A percentile compares a stretch with the other conserved stretches of the same genome.
Evolutionary conservation across 2,797 vertebrate genomes (phyloP).

Genomic region (Fistularia commersonii): DNA sequence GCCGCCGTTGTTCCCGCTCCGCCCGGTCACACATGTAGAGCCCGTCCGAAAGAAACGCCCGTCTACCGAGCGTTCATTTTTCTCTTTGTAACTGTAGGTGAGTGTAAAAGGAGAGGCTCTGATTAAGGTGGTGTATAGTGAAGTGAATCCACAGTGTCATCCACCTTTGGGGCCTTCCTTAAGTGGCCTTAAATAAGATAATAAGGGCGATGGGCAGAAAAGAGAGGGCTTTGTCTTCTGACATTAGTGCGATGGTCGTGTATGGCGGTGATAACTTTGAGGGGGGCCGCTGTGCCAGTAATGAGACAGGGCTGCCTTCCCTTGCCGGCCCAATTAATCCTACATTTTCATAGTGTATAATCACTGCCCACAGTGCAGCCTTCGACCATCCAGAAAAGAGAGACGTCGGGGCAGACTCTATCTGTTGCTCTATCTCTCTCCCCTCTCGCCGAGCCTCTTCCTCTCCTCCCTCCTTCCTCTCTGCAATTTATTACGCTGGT

Average conservation of each 20-base stretch:
- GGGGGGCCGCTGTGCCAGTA: conserved; percentile 81
- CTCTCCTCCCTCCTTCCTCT: conserved; percentile 50
- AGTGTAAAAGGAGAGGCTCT: conserved; percentile 57
- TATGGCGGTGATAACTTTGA: conserved; percentile 84
- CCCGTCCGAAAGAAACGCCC: conserved; percentile 45
- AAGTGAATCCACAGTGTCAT: conserved; percentile 63
- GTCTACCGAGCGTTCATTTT: conserved; percentile 32
- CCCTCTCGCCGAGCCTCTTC: conserved; percentile 43
- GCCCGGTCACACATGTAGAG: conserved; percentile 65
- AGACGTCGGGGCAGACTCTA: conserved; percentile 71
- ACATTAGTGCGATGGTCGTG: conserved; percentile 79
- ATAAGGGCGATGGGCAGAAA: conserved; percentile 83
- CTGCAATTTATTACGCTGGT: conserved; percentile 84
- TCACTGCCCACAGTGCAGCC: conserved; percentile 83
- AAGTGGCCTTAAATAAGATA: conserved; percentile 90
- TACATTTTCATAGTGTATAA: conserved; percentile 89
- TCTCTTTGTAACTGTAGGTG: conserved; percentile 46
- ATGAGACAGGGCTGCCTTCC: conserved; percentile 88
- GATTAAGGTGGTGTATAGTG: conserved; percentile 65
- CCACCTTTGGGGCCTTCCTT: conserved; percentile 82
- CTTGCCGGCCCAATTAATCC: conserved; percentile 90
- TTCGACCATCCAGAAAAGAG: conserved; percentile 72
- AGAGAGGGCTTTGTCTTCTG: conserved; percentile 87
- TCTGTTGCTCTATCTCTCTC: conserved; percentile 61
- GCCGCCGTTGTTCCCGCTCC: conserved; percentile 59